Evolutionary conservation across 1,140 invertebrate genomes (phyloP).

Genomic region (Thaumatotibia leucotreta): DNA sequence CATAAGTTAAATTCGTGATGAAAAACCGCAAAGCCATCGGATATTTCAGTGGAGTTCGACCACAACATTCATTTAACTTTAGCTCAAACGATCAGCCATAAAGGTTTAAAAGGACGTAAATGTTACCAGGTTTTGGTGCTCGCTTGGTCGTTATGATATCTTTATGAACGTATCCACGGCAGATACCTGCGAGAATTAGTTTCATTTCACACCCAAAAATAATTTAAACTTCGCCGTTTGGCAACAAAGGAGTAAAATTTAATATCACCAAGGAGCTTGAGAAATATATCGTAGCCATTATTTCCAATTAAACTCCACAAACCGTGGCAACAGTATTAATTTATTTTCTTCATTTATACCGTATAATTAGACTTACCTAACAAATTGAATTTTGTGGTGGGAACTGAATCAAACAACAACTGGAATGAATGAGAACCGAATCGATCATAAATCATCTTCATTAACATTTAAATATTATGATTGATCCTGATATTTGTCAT

Average conservation of each 20-base stretch:
- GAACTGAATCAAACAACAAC: neutral
- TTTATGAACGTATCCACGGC: neutral
- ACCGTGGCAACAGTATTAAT: neutral
- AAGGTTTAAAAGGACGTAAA: neutral
- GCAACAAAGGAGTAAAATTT: conserved; percentile 18
- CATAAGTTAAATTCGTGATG: conserved; percentile 10
- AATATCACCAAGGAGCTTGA: conserved; percentile 14
- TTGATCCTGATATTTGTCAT: neutral
- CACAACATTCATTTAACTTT: conserved; percentile 11
- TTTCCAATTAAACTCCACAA: neutral
- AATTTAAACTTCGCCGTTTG: conserved; percentile 15
- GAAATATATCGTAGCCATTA: neutral
- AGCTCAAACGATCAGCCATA: neutral
- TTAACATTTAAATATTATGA: neutral
- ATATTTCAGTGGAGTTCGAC: conserved; percentile 2
- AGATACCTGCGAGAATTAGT: neutral
- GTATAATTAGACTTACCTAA: neutral
- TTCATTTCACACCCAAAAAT: conserved; percentile 13
- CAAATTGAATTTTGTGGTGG: neutral
- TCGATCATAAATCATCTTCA: neutral
- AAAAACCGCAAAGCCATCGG: conserved; percentile 5
- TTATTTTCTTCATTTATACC: neutral
- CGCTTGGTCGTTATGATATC: neutral
- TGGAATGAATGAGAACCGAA: neutral
- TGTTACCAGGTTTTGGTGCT: neutral